Conservation (phyloP, 1,140 invertebrate genomes). For the Oryctes rhinoceros region DNA sequence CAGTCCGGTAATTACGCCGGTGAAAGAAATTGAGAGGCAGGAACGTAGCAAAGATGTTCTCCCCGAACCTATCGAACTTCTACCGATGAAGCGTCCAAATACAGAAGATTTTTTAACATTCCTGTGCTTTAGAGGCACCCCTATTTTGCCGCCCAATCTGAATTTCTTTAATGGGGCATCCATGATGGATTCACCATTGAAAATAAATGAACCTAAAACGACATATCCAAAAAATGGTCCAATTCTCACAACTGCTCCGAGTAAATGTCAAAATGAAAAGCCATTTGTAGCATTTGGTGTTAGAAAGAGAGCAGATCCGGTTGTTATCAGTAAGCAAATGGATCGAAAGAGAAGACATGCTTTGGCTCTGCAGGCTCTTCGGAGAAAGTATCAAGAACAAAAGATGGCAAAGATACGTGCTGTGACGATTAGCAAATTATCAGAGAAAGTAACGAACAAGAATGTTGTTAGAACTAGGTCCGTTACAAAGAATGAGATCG, state of each 20-base stretch:
- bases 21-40: conserved; percentile 69
- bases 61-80: conserved; percentile 65
- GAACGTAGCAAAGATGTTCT: conserved; percentile 58
- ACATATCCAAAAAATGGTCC: conserved; percentile 55
- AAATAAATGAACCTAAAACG: conserved; percentile 54
- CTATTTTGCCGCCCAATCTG: conserved; percentile 75
- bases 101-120: conserved; percentile 93
- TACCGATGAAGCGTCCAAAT: conserved; percentile 78
- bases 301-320: conserved; percentile 64
- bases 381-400: conserved; percentile 73
- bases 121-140: conserved; percentile 84
- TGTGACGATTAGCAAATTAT: conserved; percentile 59
- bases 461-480: conserved; percentile 54
- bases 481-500: conserved; percentile 56
- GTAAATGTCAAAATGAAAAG: conserved; percentile 52
- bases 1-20: conserved; percentile 65
- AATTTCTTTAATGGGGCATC: conserved; percentile 75
- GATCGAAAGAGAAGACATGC: conserved; percentile 60
- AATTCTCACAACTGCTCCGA: conserved; percentile 50
- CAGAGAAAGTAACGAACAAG: conserved; percentile 59
- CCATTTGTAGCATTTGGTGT: conserved; percentile 66
- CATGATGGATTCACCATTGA: conserved; percentile 54
- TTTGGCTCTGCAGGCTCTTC: conserved; percentile 68
- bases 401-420: conserved; percentile 66
- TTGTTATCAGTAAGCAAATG: conserved; percentile 60